Percentiles rank a stretch among this genome's conserved stretches.
These are phyloP conservation scores for Andrena marginata DNA, from an alignment of 2,888 invertebrate species.

Conservation along the genomic window DNA sequence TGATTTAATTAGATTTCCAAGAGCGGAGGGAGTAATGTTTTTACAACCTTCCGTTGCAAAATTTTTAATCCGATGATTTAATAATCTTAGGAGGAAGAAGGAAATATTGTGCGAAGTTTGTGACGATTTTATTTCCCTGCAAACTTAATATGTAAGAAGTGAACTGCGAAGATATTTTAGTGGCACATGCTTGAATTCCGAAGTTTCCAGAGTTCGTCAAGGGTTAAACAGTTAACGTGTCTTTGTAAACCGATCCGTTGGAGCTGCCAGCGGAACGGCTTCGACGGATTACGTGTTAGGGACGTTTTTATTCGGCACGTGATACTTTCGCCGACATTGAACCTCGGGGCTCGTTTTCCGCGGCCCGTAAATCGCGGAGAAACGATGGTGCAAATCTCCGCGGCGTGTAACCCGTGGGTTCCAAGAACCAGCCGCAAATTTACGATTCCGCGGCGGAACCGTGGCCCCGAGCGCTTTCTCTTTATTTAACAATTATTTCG, in stretches of 20 bases:
- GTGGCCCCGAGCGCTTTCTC: slow-evolving; percentile 54
- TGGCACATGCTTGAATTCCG: neutral
- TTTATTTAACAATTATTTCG: slow-evolving; percentile 49
- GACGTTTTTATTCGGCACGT: slow-evolving; percentile 21
- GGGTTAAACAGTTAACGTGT: neutral
- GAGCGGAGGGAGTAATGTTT: too few species aligned
- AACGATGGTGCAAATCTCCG: slow-evolving; percentile 37
- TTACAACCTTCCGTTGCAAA: too few species aligned
- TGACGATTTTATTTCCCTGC: too few species aligned
- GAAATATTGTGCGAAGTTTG: too few species aligned
- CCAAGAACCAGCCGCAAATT: slow-evolving; percentile 50
- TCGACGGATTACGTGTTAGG: neutral
- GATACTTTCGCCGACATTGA: slow-evolving; percentile 50
- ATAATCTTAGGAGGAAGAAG: too few species aligned
- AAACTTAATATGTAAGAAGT: too few species aligned
- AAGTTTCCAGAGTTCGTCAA: neutral
- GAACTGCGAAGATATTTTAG: too few species aligned
- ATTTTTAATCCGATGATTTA: too few species aligned
- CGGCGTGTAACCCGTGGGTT: slow-evolving; percentile 33
- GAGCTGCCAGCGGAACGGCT: neutral
- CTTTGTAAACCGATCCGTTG: slow-evolving; percentile 20
- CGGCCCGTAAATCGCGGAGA: slow-evolving; percentile 45
- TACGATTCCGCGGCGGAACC: slow-evolving; percentile 43
- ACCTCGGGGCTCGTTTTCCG: slow-evolving; percentile 30
- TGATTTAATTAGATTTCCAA: too few species aligned